A percentile compares a stretch with the other conserved stretches of the same genome.
Evolutionary conservation across 2,113 vertebrate species (phyloP).

Genomic region (Rhea pennata): DNA sequence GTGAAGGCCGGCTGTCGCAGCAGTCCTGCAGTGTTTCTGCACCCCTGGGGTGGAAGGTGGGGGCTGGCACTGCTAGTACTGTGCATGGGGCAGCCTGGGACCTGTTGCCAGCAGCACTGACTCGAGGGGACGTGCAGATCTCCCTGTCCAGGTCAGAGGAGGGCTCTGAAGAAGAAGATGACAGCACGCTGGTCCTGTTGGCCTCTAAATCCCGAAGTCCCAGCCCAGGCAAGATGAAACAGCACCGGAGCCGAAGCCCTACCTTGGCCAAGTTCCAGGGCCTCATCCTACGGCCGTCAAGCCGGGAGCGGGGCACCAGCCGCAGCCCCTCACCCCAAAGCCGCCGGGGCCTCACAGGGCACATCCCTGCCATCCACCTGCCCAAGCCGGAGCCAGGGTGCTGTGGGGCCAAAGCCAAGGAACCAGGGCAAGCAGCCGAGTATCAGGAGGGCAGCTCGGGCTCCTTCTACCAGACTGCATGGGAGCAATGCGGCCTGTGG

Average conservation of each 20-base stretch:
- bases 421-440: constrained; percentile 57
- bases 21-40: no score
- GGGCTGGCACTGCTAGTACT: no score
- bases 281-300: constrained; percentile 84
- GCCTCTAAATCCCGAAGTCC: constrained; percentile 92
- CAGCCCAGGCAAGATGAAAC: constrained; percentile 86
- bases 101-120: background rate
- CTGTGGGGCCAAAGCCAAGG: constrained; percentile 39
- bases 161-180: constrained; percentile 87
- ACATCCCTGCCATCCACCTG: constrained; percentile 75
- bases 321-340: constrained; percentile 85
- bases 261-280: constrained; percentile 88
- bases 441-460: constrained; percentile 62
- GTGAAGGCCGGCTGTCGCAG: background rate
- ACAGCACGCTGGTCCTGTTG: constrained; percentile 93
- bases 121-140: constrained; percentile 77
- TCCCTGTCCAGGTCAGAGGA: constrained; percentile 83
- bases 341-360: constrained; percentile 65
- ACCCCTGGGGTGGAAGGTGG: no score
- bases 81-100: background rate
- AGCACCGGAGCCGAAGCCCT: constrained; percentile 85
- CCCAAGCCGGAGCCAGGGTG: constrained; percentile 41
- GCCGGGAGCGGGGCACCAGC: constrained; percentile 80
- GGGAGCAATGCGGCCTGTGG: background rate
- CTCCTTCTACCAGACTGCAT: constrained; percentile 66